Base-by-base conservation (phyloP, 1,140 invertebrate species). In the Asobara japonica region DNA sequence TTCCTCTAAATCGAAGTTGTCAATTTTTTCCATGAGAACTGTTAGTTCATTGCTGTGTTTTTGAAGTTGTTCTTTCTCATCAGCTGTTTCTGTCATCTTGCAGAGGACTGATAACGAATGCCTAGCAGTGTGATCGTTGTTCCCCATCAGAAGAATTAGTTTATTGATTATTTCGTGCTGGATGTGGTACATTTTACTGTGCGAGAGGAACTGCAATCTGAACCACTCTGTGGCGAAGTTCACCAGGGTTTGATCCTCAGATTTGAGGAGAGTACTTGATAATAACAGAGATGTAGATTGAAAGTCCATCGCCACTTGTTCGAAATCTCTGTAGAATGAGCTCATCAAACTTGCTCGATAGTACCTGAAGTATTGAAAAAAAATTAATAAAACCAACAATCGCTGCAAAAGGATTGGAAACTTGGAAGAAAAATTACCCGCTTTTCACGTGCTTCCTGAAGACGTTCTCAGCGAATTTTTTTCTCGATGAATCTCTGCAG, bases 1-100 rank as follows among this genome's bases (percentile, higher is more conserved):
- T 79, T 91, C 90, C n/a, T 88, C 85, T 3, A 91, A 80, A 36
- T 86, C 83, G 33, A 92, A 83, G 64, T 88, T 87, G 73, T 89
- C 88, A 0, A 92, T 76, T 74, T 90, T 90, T 73, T 91, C 90
- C 2, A 93, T 77, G 38, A 92, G 78, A 13, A 89, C 82, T 84
- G 87, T 84, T 8, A 89, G 76, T 64, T 85, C 79, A 25, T 82
- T 74, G 8, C 82, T 85, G 64, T 89, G 86, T 10, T 78, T 74
- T 71, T 86, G 77, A 13, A 89, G 62, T 67, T 76, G 82, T n/a
- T 77, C 38, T 65, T 77, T 73, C 25, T 85, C 85, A 0, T 76
- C 76, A 5, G 79, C 72, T 33, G 76, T 76, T 6, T 67, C 69
- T 20, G 80, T 79, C 78, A 88, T 83, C 77, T 79, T 84, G 10